Percentiles rank a stretch among this genome's conserved stretches.
phyloP scores from a whole-genome alignment of 2,113 vertebrate genomes.

The Candoia aspera region DNA sequence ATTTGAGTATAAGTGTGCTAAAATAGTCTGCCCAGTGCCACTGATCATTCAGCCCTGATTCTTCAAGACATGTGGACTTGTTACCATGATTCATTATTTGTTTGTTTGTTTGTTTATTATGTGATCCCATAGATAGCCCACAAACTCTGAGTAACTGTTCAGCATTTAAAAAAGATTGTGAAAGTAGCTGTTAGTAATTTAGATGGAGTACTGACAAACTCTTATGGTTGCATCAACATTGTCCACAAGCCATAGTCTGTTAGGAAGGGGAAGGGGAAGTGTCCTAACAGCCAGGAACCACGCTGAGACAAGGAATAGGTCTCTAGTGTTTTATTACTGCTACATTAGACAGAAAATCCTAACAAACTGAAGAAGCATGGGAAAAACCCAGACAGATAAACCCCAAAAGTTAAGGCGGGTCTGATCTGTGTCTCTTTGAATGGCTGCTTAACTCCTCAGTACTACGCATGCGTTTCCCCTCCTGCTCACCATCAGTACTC shows the following conservation, averaged over 20 bases:
- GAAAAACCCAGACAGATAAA: too few relatives aligned
- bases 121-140: too few relatives aligned
- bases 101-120: not conserved
- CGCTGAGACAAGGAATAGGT: too few relatives aligned
- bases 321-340: too few relatives aligned
- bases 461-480: too few relatives aligned
- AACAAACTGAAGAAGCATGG: too few relatives aligned
- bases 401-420: too few relatives aligned
- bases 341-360: too few relatives aligned
- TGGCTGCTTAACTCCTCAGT: too few relatives aligned
- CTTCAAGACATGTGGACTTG: not conserved
- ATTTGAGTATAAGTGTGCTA: not conserved
- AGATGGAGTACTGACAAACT: not conserved
- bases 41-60: not conserved
- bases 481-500: too few relatives aligned
- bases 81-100: not conserved
- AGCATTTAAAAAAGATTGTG: not conserved
- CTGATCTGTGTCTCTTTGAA: too few relatives aligned
- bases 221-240: not conserved
- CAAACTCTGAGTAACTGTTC: not conserved
- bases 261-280: not conserved
- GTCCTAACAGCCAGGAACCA: too few relatives aligned
- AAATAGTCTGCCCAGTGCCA: not conserved
- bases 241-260: not conserved
- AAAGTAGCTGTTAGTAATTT: not conserved